phyloP scores from a whole-genome alignment of 2,113 vertebrate genomes.

The Odontesthes bonariensis region DNA sequence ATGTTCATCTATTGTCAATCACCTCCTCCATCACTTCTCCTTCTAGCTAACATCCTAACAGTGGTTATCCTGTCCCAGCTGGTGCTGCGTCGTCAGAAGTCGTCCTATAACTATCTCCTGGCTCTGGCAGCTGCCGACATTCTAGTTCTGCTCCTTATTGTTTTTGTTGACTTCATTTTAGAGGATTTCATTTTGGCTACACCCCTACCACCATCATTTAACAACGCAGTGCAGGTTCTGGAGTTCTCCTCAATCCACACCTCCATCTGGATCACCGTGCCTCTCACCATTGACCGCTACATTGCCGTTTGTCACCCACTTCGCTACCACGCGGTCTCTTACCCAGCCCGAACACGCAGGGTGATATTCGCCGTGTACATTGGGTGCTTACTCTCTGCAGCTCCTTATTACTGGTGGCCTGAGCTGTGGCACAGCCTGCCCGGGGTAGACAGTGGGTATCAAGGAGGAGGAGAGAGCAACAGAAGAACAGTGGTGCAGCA shows the following conservation, averaged over 20 bases:
- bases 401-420: slow-evolving; percentile 98
- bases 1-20: slow-evolving; percentile 30
- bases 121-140: slow-evolving; percentile 97
- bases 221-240: slow-evolving; percentile 91
- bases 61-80: slow-evolving; percentile 97
- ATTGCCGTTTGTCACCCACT: slow-evolving; percentile 96
- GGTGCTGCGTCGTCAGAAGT: slow-evolving; percentile 95
- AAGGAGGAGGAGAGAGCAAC: slow-evolving; percentile 69
- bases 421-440: slow-evolving; percentile 90
- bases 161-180: slow-evolving; percentile 95
- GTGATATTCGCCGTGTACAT: slow-evolving; percentile 91
- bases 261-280: slow-evolving; percentile 97
- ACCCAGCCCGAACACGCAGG: slow-evolving; percentile 92
- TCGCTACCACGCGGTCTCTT: slow-evolving; percentile 94
- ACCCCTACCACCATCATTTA: slow-evolving; percentile 88
- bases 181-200: slow-evolving; percentile 93
- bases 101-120: slow-evolving; percentile 97
- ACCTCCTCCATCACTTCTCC: slow-evolving; percentile 22
- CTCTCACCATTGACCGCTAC: slow-evolving; percentile 93
- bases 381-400: slow-evolving; percentile 91
- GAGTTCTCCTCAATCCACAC: slow-evolving; percentile 98
- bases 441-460: slow-evolving; percentile 52
- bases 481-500: slow-evolving; percentile 89
- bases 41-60: slow-evolving; percentile 94
- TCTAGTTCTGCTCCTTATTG: slow-evolving; percentile 94